phyloP scores from a whole-genome alignment of 1,140 invertebrate species.

The Neodiprion virginianus region DNA sequence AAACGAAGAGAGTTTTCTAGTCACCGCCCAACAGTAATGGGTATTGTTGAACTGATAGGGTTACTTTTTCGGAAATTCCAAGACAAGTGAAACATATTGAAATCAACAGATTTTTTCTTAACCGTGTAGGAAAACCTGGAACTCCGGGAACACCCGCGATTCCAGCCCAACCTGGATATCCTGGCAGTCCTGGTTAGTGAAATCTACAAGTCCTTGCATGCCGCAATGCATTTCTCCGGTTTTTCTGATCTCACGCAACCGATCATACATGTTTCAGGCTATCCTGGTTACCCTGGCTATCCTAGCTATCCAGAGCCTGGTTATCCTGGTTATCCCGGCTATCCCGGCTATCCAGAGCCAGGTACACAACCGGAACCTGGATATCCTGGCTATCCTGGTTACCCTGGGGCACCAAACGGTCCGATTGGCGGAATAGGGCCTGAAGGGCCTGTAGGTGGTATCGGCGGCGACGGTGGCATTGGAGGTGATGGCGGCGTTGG shows the following conservation, averaged over 20 bases:
- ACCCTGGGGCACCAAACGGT: conserved; percentile 25
- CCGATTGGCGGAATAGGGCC: background rate
- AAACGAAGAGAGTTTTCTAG: no score
- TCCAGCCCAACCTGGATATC: background rate
- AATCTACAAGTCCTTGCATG: background rate
- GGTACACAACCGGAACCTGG: background rate
- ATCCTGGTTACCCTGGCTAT: conserved; percentile 9
- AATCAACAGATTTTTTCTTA: background rate
- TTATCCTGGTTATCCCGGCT: conserved; percentile 19
- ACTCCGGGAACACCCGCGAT: background rate
- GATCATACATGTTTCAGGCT: no score
- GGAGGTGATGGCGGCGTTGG: conserved; percentile 34
- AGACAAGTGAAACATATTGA: no score
- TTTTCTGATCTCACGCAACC: no score
- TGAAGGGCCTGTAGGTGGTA: conserved; percentile 18
- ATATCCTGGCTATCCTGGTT: conserved; percentile 25
- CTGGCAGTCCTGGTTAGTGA: conserved; percentile 12
- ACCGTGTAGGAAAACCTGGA: conserved; percentile 17
- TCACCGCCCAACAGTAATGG: no score
- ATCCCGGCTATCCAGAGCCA: conserved; percentile 16
- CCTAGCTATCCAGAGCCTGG: conserved; percentile 53
- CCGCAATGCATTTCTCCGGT: no score
- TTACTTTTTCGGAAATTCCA: no score
- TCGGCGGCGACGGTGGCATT: conserved; percentile 29
- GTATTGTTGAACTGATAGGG: no score